Base-by-base conservation (phyloP, 2,113 vertebrate genomes). In the Etheostoma spectabile region DNA sequence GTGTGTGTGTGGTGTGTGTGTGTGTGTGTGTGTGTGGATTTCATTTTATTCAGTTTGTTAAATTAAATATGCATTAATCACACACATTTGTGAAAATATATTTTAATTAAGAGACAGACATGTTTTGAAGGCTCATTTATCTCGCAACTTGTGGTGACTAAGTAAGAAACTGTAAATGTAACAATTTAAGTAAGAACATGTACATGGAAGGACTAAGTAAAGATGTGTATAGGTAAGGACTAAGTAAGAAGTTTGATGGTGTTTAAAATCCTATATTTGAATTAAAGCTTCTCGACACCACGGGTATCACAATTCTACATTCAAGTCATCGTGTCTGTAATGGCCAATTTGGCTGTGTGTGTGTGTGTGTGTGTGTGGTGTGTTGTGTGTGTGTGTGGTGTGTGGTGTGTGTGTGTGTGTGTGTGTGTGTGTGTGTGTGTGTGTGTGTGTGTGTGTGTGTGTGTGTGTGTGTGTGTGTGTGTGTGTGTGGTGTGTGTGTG, bases 21-120 rank as follows among this genome's bases (percentile, higher is more conserved):
- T 59, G 13, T n/a, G 61, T 64, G 24, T 27, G 46, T 51, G 18
- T 30, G 46, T 48, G 22, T 82, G 52, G 52, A 49, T 65, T 55
- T 38, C 15, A 35, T 21, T 64, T 55, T 35, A 38, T 71, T 77
- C 45, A 22, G 33, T 66, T 22, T 22, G 51, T 77, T 83, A 4
- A 77, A 65, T 71, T 45, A 45, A 80, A 60, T 27, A 21, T 72
- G 22, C 19, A 48, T 24, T 10, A 77, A 49, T 18, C 27, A 27
- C 53, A 60, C 35, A 48, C 0, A 24, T 77, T 22, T 64, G 24
- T 65, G 10, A 21, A 3, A 35, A 65, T 3, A 59, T 33, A 60
- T 49, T 48, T 48, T 49, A n/a, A 30, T 21, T 13, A 19, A 59
- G 13, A 16, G 7, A 59, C 52, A 27, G 22, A 59, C 19, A 24